Conservation (phyloP, 2,797 vertebrate genomes). For the Halcyon leucocephala region DNA sequence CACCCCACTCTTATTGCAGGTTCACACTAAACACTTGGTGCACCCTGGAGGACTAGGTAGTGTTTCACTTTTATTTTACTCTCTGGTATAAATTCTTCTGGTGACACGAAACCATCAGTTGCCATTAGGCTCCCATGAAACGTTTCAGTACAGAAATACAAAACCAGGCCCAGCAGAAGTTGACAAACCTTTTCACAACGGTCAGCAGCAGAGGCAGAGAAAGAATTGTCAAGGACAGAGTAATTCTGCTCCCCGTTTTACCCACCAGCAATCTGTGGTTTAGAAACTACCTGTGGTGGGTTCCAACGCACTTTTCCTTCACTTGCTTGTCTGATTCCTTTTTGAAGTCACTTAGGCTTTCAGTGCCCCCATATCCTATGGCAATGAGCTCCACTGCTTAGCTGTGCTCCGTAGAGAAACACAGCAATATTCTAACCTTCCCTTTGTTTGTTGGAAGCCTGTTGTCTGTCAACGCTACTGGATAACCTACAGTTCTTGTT, state of each 20-base stretch:
- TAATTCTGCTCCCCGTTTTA: neutral
- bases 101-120: neutral
- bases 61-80: neutral
- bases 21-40: neutral
- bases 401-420: neutral
- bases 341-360: constrained; percentile 21
- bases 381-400: neutral
- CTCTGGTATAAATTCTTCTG: neutral
- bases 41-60: neutral
- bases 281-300: neutral
- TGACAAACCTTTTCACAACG: neutral
- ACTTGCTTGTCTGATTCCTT: neutral
- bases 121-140: neutral
- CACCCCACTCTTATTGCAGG: neutral
- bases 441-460: neutral
- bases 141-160: neutral
- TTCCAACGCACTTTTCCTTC: neutral
- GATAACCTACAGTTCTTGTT: neutral
- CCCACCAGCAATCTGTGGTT: neutral
- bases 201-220: neutral
- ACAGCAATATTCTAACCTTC: neutral
- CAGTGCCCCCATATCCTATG: neutral
- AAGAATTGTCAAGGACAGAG: neutral
- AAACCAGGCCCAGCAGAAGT: neutral
- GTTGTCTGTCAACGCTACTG: neutral